A percentile compares a stretch with the other conserved stretches of the same genome.
Conservation (phyloP, 2,113 vertebrate genomes). For the Pogona vitticeps region DNA sequence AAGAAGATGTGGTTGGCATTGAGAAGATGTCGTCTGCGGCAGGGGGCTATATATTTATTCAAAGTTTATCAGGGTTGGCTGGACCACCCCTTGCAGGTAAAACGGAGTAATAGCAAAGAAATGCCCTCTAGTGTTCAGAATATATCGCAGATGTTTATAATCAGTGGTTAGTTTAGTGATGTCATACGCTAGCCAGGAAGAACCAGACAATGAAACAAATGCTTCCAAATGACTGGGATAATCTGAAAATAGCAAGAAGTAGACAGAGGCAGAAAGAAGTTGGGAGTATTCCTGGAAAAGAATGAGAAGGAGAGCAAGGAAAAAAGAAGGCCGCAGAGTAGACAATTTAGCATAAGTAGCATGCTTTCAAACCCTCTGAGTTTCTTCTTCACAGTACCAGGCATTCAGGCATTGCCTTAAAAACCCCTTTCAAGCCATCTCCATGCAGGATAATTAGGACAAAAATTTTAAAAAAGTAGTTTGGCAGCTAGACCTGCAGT, state of each 20-base stretch:
- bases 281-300: neutral
- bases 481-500: too few species aligned
- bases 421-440: too few species aligned
- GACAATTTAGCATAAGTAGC: too few species aligned
- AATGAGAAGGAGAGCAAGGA: too few species aligned
- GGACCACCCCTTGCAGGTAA: slow-evolving; percentile 96
- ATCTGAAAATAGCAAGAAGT: neutral
- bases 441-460: too few species aligned
- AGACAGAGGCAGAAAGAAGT: neutral
- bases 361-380: too few species aligned
- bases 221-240: neutral
- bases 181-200: neutral
- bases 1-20: slow-evolving; percentile 92
- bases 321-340: too few species aligned
- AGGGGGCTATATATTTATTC: slow-evolving; percentile 94
- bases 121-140: neutral
- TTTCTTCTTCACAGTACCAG: too few species aligned
- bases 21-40: slow-evolving; percentile 92
- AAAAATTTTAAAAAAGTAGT: too few species aligned
- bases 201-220: neutral
- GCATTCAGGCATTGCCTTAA: neutral
- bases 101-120: accelerated
- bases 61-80: slow-evolving; percentile 92
- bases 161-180: neutral
- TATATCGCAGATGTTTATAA: too few species aligned